phyloP scores from a whole-genome alignment of 2,113 vertebrate species.

The Taurulus bubalis region DNA sequence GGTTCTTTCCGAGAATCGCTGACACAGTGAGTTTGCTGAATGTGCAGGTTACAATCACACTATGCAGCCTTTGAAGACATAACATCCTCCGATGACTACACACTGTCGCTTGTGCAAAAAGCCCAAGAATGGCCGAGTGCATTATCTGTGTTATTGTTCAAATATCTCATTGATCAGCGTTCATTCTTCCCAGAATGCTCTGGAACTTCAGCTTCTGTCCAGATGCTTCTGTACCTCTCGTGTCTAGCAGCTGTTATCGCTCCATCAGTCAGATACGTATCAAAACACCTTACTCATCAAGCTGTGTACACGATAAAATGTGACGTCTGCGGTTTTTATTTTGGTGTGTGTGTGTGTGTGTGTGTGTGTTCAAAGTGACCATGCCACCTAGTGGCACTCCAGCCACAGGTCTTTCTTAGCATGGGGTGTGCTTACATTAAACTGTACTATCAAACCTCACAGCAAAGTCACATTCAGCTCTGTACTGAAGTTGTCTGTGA shows the following conservation, averaged over 20 bases:
- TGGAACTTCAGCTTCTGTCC: slow-evolving; percentile 33
- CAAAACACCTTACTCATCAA: slow-evolving; percentile 49
- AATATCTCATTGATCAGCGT: slow-evolving; percentile 48
- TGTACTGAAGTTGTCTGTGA: slow-evolving; percentile 37
- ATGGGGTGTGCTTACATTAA: neutral
- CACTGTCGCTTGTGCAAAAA: slow-evolving; percentile 32
- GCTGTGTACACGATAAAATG: slow-evolving; percentile 37
- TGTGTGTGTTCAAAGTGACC: slow-evolving; percentile 70
- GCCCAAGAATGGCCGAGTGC: slow-evolving; percentile 34
- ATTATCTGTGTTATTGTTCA: slow-evolving; percentile 38
- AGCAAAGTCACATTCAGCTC: slow-evolving; percentile 38
- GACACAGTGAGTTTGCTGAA: slow-evolving; percentile 47
- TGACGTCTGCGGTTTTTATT: slow-evolving; percentile 29
- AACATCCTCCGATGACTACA: slow-evolving; percentile 57
- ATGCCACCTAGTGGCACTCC: slow-evolving; percentile 77
- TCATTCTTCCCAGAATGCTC: slow-evolving; percentile 15
- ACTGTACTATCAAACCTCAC: slow-evolving; percentile 11
- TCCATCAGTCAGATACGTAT: slow-evolving; percentile 28
- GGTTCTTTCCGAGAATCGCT: slow-evolving; percentile 41
- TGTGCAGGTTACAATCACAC: slow-evolving; percentile 39
- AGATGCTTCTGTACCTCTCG: slow-evolving; percentile 21
- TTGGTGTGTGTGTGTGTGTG: slow-evolving; percentile 11
- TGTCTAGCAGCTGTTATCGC: slow-evolving; percentile 31
- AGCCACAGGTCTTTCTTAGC: slow-evolving; percentile 24
- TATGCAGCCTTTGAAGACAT: slow-evolving; percentile 41